phyloP scores from a whole-genome alignment of 2,113 vertebrate species.

The Rhipidura dahli region DNA sequence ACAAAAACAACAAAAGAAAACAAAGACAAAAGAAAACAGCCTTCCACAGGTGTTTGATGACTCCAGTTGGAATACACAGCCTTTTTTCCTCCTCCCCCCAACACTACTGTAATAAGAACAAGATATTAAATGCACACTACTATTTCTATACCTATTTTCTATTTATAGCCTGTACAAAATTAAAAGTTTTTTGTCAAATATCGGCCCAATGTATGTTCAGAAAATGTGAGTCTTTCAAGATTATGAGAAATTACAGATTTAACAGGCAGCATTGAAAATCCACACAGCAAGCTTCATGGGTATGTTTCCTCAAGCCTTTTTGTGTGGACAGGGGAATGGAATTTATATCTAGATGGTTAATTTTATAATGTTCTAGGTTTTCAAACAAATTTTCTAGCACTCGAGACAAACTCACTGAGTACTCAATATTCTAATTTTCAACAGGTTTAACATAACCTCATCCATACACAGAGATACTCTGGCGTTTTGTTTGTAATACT shows the following conservation, averaged over 20 bases:
- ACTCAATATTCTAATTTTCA: neutral
- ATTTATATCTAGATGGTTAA: neutral
- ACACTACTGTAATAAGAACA: neutral
- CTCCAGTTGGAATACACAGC: neutral
- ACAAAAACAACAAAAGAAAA: neutral
- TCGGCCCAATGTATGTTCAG: neutral
- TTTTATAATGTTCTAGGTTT: neutral
- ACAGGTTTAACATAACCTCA: neutral
- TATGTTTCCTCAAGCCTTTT: neutral
- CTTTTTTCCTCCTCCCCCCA: no score
- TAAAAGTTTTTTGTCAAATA: neutral
- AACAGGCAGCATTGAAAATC: neutral
- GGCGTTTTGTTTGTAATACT: neutral
- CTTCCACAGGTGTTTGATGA: neutral
- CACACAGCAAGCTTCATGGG: neutral
- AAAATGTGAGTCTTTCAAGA: neutral
- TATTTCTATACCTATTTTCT: neutral
- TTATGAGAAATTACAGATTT: neutral
- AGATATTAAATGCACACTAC: neutral
- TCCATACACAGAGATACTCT: neutral
- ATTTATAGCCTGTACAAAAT: neutral
- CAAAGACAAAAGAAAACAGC: neutral
- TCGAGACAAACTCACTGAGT: neutral
- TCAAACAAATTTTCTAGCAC: neutral
- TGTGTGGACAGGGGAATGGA: neutral